Evolutionary conservation across 2,797 vertebrate genomes (phyloP).

Genomic region (Anas flavirostris): DNA sequence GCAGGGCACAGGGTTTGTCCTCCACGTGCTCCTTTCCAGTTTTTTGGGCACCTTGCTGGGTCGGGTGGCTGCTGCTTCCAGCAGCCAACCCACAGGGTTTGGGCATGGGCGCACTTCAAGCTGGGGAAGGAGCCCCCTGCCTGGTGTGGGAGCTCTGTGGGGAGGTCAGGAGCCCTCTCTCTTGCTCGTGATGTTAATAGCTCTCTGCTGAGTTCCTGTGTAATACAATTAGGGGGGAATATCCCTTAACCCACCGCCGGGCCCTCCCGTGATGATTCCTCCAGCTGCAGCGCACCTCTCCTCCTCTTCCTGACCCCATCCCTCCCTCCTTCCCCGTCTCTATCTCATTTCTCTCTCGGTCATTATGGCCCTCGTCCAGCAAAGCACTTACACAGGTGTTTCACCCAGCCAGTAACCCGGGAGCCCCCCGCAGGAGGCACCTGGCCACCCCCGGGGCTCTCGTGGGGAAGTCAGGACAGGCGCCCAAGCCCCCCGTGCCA

Average conservation of each 20-base stretch:
- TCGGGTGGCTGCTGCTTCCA: not conserved
- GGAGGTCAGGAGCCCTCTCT: not conserved
- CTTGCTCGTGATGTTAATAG: not conserved
- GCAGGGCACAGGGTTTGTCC: accelerated
- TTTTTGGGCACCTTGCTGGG: not conserved
- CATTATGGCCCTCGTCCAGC: constrained; percentile 4
- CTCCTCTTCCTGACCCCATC: not conserved
- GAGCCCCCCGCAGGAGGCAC: not conserved
- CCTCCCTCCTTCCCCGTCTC: not conserved
- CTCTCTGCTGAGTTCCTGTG: not conserved
- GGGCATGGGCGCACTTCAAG: not conserved
- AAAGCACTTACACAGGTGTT: constrained; percentile 63
- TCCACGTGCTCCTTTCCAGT: not conserved
- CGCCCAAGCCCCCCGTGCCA: not conserved
- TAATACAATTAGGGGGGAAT: not conserved
- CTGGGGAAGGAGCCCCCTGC: not conserved
- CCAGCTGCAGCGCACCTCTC: not conserved
- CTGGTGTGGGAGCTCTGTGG: not conserved
- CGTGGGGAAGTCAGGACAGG: accelerated
- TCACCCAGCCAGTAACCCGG: not conserved
- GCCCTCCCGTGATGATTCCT: not conserved
- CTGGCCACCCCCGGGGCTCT: constrained; percentile 16
- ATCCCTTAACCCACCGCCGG: not conserved
- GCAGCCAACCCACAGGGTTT: not conserved
- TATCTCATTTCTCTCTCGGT: not conserved